These are phyloP conservation scores for Mercenaria mercenaria DNA, from an alignment of 1,140 invertebrate species.

Conservation along the genomic window DNA sequence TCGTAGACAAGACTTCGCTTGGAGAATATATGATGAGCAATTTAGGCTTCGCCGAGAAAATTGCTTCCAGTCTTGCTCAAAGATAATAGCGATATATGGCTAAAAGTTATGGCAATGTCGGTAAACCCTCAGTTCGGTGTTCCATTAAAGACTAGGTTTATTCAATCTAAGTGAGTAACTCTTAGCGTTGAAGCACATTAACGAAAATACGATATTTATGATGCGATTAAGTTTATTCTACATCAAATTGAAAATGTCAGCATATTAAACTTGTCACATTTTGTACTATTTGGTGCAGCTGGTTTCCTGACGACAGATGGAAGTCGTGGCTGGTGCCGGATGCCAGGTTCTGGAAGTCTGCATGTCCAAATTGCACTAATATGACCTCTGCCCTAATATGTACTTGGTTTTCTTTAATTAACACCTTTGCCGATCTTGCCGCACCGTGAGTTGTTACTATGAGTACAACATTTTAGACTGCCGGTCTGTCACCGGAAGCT, in stretches of 20 bases:
- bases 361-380: not conserved
- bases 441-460: not conserved
- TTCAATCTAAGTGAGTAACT: not conserved
- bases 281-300: not conserved
- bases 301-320: not conserved
- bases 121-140: not conserved
- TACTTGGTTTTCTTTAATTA: not conserved
- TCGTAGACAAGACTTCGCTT: no score
- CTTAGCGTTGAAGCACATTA: no score
- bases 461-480: not conserved
- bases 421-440: not conserved
- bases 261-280: not conserved
- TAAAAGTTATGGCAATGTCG: not conserved
- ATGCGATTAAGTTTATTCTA: no score
- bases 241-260: not conserved
- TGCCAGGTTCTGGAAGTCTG: not conserved
- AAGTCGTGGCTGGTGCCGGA: not conserved
- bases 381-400: not conserved
- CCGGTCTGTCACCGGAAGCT: not conserved
- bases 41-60: no score
- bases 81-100: not conserved
- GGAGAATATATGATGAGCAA: no score
- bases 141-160: not conserved
- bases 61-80: no score
- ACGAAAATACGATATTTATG: no score